phyloP scores from a whole-genome alignment of 1,140 invertebrate genomes.

The Archivesica marissinica region DNA sequence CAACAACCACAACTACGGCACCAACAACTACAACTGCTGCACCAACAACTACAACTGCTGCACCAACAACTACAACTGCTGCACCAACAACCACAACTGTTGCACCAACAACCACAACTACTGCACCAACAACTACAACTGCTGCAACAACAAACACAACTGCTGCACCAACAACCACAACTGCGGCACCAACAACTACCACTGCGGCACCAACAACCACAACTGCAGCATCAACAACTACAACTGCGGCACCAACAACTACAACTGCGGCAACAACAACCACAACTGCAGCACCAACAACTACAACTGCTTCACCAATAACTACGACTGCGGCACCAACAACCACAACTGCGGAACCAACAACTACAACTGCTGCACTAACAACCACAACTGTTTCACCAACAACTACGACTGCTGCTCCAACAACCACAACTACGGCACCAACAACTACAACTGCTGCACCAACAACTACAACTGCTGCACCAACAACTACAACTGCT shows the following conservation, averaged over 20 bases:
- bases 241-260: not conserved
- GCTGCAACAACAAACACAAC: not conserved
- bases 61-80: not conserved
- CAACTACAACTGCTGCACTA: not conserved
- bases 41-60: not conserved
- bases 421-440: not conserved
- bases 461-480: not conserved
- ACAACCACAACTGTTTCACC: not conserved
- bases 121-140: not conserved
- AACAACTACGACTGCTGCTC: not conserved
- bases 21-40: not conserved
- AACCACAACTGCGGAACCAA: not conserved
- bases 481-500: not conserved
- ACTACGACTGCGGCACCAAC: not conserved
- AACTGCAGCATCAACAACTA: not conserved
- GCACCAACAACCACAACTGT: not conserved
- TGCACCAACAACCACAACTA: not conserved
- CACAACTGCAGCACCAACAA: not conserved
- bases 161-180: not conserved
- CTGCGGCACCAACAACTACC: not conserved
- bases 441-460: not conserved
- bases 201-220: not conserved
- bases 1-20: not conserved
- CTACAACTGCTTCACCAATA: not conserved
- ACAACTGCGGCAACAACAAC: conserved; percentile 1